Base-by-base conservation (phyloP, 2,888 invertebrate species). In the Oconnorella tubifera region DNA sequence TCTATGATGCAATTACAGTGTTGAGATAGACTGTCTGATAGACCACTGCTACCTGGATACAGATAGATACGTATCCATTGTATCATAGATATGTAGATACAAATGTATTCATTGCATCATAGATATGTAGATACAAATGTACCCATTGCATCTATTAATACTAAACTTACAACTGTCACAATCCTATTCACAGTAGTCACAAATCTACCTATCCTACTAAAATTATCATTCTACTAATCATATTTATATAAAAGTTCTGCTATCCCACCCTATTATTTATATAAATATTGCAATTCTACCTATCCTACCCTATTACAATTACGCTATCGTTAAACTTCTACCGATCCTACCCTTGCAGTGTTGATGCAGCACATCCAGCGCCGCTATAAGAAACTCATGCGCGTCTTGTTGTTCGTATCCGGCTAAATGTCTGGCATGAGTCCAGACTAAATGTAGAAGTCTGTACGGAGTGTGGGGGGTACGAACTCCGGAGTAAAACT, bases 361-460 rank as follows among this genome's bases (percentile, higher is more conserved):
- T 80, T 90, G 87, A 82, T 97, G 97, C 67, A 98, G 84, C 10
- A 96, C 90, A 78, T 96, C 92, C 57, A 98, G 86, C 0, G 93
- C 91, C 48, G 96, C 94, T 72, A 98, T 95, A 80, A 98, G 93
- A 84, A 98, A 98, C 84, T 99, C 98, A 79, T 99, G 98, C 29
- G 98, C 98, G 82, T 99, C 98, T 82, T 98, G 97, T 80, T 98
- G 97, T 80, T 95, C 92, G 80, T 95, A 93, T 59, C 95, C 94
- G 32, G 95, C 93, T 74, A 97, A 86, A 81, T 96, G 92, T 63
- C 90, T 88, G 55, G 93, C 94, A 83, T 96, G 92, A n/a, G 91
- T 93, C 96, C 95, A 98, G 76, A 95, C 94, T 78, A 95, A 85
- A 83, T 95, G 91, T 69, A 98, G 86, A 67, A 98, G 85, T 56